Percentiles rank a stretch among this genome's conserved stretches.
These are phyloP conservation scores for Pseudomyrmex sp. DNA, from an alignment of 1,140 invertebrate species.

Conservation along the genomic window DNA sequence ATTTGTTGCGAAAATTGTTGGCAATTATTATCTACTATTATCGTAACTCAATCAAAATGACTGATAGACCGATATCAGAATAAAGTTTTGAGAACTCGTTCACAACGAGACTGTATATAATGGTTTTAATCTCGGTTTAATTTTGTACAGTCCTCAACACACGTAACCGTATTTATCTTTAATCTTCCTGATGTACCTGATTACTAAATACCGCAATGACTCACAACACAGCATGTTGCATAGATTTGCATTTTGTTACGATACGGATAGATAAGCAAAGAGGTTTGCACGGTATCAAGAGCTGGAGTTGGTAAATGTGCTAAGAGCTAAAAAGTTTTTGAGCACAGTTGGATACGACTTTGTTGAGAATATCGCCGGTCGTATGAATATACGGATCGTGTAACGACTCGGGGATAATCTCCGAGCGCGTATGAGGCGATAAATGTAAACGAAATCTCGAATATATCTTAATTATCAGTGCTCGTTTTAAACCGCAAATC, in stretches of 20 bases:
- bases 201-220: constrained; percentile 7
- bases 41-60: too few species aligned
- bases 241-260: constrained; percentile 20
- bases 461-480: neutral
- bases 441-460: constrained; percentile 16
- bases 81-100: neutral
- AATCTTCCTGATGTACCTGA: neutral
- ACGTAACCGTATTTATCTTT: neutral
- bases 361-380: constrained; percentile 2
- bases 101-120: neutral
- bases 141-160: neutral
- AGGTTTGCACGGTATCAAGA: constrained; percentile 10
- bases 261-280: constrained; percentile 16
- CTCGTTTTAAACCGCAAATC: too few species aligned
- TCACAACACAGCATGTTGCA: neutral
- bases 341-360: constrained; percentile 34
- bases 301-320: neutral
- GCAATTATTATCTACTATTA: too few species aligned
- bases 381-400: neutral
- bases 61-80: neutral
- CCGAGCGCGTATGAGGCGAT: neutral
- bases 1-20: too few species aligned
- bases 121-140: neutral
- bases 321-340: constrained; percentile 29
- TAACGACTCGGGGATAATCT: neutral